Percentiles rank a stretch among this genome's conserved stretches.
Conservation (phyloP, 2,113 vertebrate genomes). For the Tyto alba region DNA sequence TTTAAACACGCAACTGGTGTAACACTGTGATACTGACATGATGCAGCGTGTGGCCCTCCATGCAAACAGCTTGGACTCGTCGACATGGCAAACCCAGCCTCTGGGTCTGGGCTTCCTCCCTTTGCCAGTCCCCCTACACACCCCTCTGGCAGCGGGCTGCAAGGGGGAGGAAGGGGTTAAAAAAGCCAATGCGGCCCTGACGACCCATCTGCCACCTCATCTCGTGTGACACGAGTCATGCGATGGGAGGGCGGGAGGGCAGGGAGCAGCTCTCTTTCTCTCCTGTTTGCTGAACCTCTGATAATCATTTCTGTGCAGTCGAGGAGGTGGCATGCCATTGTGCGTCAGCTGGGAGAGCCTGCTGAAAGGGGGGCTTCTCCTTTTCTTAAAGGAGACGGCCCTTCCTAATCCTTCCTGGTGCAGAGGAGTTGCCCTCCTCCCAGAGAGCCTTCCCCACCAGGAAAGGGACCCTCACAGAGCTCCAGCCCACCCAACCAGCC, state of each 20-base stretch:
- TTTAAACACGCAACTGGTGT: background rate
- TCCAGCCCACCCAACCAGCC: background rate
- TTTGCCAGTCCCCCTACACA: background rate
- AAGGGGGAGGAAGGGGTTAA: conserved; percentile 43
- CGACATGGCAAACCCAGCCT: background rate
- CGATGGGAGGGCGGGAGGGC: background rate
- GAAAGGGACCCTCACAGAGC: background rate
- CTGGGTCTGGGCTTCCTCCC: background rate
- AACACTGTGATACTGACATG: background rate
- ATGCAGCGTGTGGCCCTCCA: background rate
- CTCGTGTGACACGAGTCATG: conserved; percentile 17
- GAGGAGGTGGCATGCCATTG: conserved; percentile 49
- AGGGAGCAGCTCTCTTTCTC: conserved; percentile 35
- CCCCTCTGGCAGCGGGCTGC: background rate
- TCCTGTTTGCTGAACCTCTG: conserved; percentile 46
- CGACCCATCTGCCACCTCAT: conserved; percentile 50
- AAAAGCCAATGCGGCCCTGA: background rate
- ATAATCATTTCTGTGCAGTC: conserved; percentile 55
- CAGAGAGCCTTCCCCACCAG: background rate
- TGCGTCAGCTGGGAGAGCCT: conserved; percentile 23
- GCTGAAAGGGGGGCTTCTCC: conserved; percentile 37
- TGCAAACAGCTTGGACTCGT: background rate
- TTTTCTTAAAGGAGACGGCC: conserved; percentile 37
- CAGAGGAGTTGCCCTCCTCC: background rate
- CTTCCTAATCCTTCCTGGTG: background rate